Evolutionary conservation across 2,113 vertebrate species (phyloP).

Genomic region (Leptosomus discolor): DNA sequence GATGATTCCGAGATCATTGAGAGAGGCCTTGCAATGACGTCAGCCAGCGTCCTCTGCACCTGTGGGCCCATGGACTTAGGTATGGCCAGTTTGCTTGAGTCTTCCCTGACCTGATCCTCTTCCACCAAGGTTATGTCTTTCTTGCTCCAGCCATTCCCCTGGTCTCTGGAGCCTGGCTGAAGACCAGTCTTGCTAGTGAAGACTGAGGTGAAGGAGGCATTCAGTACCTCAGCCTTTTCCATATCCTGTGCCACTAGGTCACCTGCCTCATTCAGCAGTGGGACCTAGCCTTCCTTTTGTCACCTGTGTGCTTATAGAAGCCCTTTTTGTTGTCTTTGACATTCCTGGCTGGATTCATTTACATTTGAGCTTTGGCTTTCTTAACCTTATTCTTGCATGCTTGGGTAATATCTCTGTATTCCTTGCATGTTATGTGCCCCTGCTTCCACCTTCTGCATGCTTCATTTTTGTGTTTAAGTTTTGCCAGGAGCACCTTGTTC

Average conservation of each 20-base stretch:
- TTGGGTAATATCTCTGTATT: background rate
- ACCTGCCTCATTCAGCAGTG: background rate
- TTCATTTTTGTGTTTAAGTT: background rate
- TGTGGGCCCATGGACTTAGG: accelerated
- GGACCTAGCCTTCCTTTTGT: background rate
- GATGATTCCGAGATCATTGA: background rate
- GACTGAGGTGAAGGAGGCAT: background rate
- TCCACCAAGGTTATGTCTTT: background rate
- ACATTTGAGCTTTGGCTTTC: background rate
- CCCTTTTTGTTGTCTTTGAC: background rate
- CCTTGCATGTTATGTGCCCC: background rate
- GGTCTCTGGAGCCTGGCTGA: background rate
- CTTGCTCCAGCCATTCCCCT: background rate
- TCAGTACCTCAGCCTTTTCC: background rate
- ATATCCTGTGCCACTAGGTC: background rate
- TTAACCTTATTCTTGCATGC: background rate
- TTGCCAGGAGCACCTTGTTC: background rate
- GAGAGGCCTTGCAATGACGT: background rate
- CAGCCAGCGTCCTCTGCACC: background rate
- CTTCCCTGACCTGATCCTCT: background rate
- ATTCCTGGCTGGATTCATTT: background rate
- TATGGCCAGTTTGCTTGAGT: background rate
- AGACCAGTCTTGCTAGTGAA: background rate
- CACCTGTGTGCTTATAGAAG: background rate
- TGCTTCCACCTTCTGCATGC: background rate